Evolutionary conservation across 2,888 invertebrate genomes (phyloP).

Genomic region (Netelia melanura): DNA sequence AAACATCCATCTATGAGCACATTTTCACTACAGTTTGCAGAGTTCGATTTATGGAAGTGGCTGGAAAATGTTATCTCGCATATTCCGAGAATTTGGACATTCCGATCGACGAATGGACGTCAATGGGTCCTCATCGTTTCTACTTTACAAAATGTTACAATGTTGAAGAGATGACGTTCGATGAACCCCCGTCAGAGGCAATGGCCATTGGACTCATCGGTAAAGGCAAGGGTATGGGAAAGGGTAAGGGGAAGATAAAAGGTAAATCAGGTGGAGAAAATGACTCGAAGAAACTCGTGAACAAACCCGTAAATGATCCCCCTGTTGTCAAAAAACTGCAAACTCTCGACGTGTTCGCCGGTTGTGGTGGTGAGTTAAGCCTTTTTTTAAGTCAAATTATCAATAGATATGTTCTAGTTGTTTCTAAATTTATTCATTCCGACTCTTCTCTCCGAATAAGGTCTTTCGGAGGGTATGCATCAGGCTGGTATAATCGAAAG

Average conservation of each 20-base stretch:
- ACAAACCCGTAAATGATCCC: slow-evolving; percentile 80
- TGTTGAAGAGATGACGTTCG: slow-evolving; percentile 86
- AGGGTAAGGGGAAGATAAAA: slow-evolving; percentile 89
- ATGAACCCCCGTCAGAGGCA: slow-evolving; percentile 88
- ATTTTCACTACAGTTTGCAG: slow-evolving; percentile 84
- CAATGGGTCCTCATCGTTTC: slow-evolving; percentile 89
- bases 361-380: slow-evolving; percentile 89
- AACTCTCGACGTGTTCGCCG: slow-evolving; percentile 93
- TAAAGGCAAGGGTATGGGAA: slow-evolving; percentile 89
- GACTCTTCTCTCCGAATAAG: slow-evolving; percentile 75
- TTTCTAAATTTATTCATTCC: neutral
- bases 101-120: slow-evolving; percentile 87
- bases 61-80: slow-evolving; percentile 89
- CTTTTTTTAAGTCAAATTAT: no score
- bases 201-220: slow-evolving; percentile 87
- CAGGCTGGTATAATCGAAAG: slow-evolving; percentile 90
- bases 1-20: neutral
- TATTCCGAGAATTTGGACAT: slow-evolving; percentile 88
- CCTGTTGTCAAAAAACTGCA: slow-evolving; percentile 86
- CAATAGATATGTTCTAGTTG: no score
- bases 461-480: slow-evolving; percentile 91
- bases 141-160: slow-evolving; percentile 91
- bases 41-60: slow-evolving; percentile 87
- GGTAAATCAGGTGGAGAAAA: slow-evolving; percentile 81
- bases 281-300: slow-evolving; percentile 74